Evolutionary conservation across 2,113 vertebrate species (phyloP).

Genomic region (Periophthalmodon schlosseri): DNA sequence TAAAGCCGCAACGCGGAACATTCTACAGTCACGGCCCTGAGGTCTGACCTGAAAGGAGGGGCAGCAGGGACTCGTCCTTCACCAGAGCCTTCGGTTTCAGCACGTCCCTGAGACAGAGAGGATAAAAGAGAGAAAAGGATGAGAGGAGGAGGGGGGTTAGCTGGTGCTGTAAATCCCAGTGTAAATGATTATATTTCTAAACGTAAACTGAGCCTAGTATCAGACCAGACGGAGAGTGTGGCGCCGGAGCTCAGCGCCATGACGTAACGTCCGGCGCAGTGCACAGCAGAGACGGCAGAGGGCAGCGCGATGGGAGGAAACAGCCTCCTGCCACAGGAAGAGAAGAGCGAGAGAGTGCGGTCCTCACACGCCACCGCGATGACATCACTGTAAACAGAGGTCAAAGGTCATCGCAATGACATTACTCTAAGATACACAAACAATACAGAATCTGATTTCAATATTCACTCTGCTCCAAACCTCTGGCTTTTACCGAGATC

Average conservation of each 20-base stretch:
- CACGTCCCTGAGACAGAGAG: slow-evolving; percentile 82
- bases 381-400: slow-evolving; percentile 79
- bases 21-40: too few relatives aligned
- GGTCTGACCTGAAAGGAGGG: slow-evolving; percentile 88
- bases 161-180: background rate
- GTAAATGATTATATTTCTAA: background rate
- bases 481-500: too few relatives aligned
- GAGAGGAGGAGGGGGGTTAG: background rate
- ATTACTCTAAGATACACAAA: too few relatives aligned
- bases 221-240: slow-evolving; percentile 91
- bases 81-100: slow-evolving; percentile 88
- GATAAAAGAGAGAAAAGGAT: too few relatives aligned
- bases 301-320: slow-evolving; percentile 90
- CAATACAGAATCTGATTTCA: too few relatives aligned
- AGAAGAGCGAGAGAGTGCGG: slow-evolving; percentile 90
- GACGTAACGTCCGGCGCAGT: slow-evolving; percentile 89
- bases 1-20: background rate
- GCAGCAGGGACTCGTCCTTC: slow-evolving; percentile 91
- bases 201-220: background rate
- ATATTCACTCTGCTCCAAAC: too few relatives aligned
- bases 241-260: slow-evolving; percentile 92
- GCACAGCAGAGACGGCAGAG: slow-evolving; percentile 86
- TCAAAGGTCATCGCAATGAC: background rate
- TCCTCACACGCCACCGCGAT: slow-evolving; percentile 91
- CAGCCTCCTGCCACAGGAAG: slow-evolving; percentile 89